Evolutionary conservation across 2,797 vertebrate species (phyloP), one percentile per base, ranked within the genome.

Genomic region (Macroramphosus scolopax): DNA sequence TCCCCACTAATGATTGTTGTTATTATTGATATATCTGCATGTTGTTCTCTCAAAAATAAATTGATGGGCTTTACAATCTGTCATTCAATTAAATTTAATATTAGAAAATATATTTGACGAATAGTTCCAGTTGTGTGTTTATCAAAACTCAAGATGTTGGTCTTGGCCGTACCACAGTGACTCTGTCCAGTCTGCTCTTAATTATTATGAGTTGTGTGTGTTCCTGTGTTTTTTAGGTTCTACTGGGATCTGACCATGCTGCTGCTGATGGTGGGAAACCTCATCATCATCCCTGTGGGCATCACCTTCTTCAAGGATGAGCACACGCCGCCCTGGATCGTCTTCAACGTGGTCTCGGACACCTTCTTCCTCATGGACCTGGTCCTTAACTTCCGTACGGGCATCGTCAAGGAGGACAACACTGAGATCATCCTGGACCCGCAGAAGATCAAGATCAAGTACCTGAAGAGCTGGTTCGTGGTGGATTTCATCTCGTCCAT

Each of bases 291-390:
- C 64, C 97, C 97, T 0, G 96, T 98, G 74, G 97, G 97, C 72
- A 99, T 98, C 91, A 98, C 97, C 44, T 99, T 99, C 87, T 98
- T 99, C 89, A 99, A 99, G 80, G 96, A 99, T 14, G 97, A 99
- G 79, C 94, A 98, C 87, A 99, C 97, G 3, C 96, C 95, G 0
- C 94, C 95, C 0, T 98, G 97, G 97, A 98, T 99, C 31, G 92
- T 98, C 77, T 99, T 99, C 89, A 99, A 99, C 1, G 96, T 99
- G 47, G 94, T 99, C 59, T 99, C 97, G 0, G 97, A 99, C 86
- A 99, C 97, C 0, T 98, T 99, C 86, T 99, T 98, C 84, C 95
- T 99, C 81, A 91, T 99, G 77, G 97, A 99, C 86, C 83, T 99
- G 46, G 96, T 98, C 64, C 93, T 99, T 77, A 99, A 99, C 88